Evolutionary conservation across 2,888 invertebrate species (phyloP).

Genomic region (Toxonevra muliebris): DNA sequence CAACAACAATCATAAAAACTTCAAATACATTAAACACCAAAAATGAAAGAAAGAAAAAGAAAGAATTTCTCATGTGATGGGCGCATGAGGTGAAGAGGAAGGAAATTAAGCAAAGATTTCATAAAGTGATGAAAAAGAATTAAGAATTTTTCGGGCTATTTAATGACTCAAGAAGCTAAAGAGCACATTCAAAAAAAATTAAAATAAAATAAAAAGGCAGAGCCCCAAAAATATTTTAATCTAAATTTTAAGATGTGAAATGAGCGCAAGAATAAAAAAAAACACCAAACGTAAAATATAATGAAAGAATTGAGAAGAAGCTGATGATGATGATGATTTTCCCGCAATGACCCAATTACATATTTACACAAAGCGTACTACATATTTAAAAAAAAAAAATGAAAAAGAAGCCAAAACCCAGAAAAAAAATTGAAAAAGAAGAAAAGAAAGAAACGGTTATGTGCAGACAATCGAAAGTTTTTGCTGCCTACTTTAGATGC

Average conservation of each 20-base stretch:
- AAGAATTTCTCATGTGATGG: neutral
- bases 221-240: slow-evolving; percentile 30
- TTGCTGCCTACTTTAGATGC: neutral
- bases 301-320: slow-evolving; percentile 6
- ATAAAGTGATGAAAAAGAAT: slow-evolving; percentile 11
- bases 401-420: slow-evolving; percentile 4
- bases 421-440: neutral
- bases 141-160: neutral
- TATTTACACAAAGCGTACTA: slow-evolving; percentile 45
- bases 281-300: slow-evolving; percentile 13
- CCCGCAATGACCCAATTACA: slow-evolving; percentile 58
- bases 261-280: slow-evolving; percentile 7
- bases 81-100: neutral
- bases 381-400: slow-evolving; percentile 35
- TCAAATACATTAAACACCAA: slow-evolving; percentile 14
- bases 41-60: slow-evolving; percentile 4
- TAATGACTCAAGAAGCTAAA: slow-evolving; percentile 6
- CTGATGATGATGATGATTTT: slow-evolving; percentile 46
- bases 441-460: slow-evolving; percentile 17
- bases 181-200: slow-evolving; percentile 10
- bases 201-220: slow-evolving; percentile 21
- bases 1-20: neutral
- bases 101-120: slow-evolving; percentile 8
- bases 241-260: slow-evolving; percentile 9
- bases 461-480: slow-evolving; percentile 42